Evolutionary conservation across 2,113 vertebrate species (phyloP).

Genomic region (Phoenicopterus ruber): DNA sequence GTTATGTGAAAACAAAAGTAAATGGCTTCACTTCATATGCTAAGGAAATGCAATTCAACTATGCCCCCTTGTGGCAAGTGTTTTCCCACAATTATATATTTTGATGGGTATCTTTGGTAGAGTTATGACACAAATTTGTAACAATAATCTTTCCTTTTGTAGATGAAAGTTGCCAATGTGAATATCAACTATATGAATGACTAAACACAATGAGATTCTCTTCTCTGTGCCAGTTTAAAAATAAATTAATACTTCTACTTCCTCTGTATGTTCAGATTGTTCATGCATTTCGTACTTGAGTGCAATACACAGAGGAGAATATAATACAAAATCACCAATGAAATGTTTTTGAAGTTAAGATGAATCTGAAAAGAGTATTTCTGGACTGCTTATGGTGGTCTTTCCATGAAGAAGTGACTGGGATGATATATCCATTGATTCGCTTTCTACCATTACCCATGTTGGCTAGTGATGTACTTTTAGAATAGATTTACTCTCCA

Average conservation of each 20-base stretch:
- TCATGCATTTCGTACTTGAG: neutral
- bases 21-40: neutral
- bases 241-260: neutral
- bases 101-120: neutral
- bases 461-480: neutral
- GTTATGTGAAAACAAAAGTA: conserved; percentile 37
- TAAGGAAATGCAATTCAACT: conserved; percentile 44
- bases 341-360: neutral
- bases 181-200: neutral
- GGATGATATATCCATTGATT: neutral
- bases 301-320: neutral
- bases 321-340: neutral
- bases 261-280: neutral
- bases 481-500: neutral
- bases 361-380: neutral
- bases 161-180: neutral
- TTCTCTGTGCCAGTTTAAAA: neutral
- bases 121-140: neutral
- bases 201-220: neutral
- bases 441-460: neutral
- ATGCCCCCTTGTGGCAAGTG: conserved; percentile 66
- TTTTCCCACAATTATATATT: neutral
- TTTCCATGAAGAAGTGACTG: neutral
- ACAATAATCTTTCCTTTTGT: neutral
- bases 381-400: neutral